A percentile compares a stretch with the other conserved stretches of the same genome.
phyloP scores from a whole-genome alignment of 2,797 vertebrate genomes.

The Silurus lanzhouensis region DNA sequence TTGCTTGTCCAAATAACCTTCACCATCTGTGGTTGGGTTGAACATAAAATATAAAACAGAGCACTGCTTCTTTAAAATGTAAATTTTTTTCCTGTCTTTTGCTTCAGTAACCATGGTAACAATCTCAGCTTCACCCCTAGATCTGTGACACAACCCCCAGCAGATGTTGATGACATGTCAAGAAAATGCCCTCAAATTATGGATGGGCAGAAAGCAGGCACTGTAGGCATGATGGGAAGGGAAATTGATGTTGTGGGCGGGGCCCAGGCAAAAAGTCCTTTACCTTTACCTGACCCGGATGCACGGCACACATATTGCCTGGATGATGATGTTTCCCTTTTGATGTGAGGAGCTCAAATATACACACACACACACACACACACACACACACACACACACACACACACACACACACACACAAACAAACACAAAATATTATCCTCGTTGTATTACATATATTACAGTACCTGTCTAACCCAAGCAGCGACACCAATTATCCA shows the following conservation, averaged over 20 bases:
- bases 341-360: slow-evolving; percentile 69
- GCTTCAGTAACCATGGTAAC: slow-evolving; percentile 60
- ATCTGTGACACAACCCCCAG: slow-evolving; percentile 55
- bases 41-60: background rate
- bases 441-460: background rate
- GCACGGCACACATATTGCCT: slow-evolving; percentile 67
- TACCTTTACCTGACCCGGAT: slow-evolving; percentile 50
- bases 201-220: slow-evolving; percentile 58
- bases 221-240: slow-evolving; percentile 44
- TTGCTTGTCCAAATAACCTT: background rate
- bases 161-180: slow-evolving; percentile 53
- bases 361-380: slow-evolving; percentile 6
- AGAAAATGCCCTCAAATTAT: slow-evolving; percentile 50
- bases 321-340: slow-evolving; percentile 74
- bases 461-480: background rate
- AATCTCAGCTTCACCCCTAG: slow-evolving; percentile 67
- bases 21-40: background rate
- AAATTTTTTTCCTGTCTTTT: slow-evolving; percentile 44
- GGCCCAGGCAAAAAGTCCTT: slow-evolving; percentile 55
- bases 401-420: background rate
- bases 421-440: background rate
- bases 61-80: slow-evolving; percentile 19
- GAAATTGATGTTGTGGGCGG: slow-evolving; percentile 53
- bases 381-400: background rate
- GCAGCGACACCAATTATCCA: background rate